Percentiles rank a stretch among this genome's conserved stretches.
Evolutionary conservation across 23 tunicate genomes (phyloP).

Genomic region (Trididemnum nubilum): DNA sequence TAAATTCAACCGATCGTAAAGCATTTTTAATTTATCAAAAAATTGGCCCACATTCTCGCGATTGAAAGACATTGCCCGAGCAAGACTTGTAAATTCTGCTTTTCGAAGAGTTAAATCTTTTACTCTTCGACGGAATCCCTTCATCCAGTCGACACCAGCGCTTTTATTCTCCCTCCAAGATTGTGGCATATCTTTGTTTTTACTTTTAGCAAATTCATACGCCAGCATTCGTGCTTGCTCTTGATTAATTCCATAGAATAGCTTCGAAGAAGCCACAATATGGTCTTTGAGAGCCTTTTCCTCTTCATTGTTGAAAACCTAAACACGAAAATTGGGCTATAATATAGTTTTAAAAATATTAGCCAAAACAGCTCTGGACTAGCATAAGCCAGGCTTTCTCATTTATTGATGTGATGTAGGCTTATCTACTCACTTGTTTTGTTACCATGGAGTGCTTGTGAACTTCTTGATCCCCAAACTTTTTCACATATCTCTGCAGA

Average conservation of each 20-base stretch:
- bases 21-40: conserved; percentile 34
- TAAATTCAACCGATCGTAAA: not conserved
- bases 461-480: conserved; percentile 11
- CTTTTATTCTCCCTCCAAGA: conserved; percentile 22
- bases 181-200: conserved; percentile 29
- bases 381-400: not conserved
- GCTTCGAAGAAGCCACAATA: conserved; percentile 16
- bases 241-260: conserved; percentile 38
- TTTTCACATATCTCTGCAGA: not conserved
- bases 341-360: not conserved
- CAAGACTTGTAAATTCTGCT: conserved; percentile 47
- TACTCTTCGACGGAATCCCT: conserved; percentile 39
- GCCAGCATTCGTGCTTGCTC: conserved; percentile 26
- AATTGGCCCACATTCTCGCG: conserved; percentile 9
- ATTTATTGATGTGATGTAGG: not conserved
- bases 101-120: conserved; percentile 23
- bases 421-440: conserved; percentile 26
- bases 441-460: conserved; percentile 23
- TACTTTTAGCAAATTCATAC: conserved; percentile 29
- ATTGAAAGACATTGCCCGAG: conserved; percentile 45
- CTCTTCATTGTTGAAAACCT: conserved; percentile 42
- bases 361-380: not conserved
- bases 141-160: conserved; percentile 52
- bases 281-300: conserved; percentile 32
- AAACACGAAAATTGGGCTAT: not conserved